Percentiles rank a stretch among this genome's conserved stretches.
Evolutionary conservation across 2,113 vertebrate genomes (phyloP).

Genomic region (Tupaia chinensis): DNA sequence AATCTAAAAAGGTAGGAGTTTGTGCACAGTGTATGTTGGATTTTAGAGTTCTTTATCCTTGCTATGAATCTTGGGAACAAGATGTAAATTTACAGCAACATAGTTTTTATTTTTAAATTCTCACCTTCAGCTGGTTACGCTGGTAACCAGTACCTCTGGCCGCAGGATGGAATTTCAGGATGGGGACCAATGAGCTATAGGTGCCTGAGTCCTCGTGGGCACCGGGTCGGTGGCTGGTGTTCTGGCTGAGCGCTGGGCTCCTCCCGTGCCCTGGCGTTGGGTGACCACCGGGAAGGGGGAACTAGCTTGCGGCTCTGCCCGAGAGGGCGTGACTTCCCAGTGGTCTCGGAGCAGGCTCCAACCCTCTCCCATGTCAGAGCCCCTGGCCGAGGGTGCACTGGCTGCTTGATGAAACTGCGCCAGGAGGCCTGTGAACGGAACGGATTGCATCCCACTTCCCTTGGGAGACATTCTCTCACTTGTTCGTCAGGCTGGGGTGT

Average conservation of each 20-base stretch:
- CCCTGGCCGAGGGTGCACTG: not conserved
- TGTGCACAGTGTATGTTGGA: not conserved
- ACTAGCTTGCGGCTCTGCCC: too few species aligned
- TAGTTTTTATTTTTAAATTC: conserved; percentile 11
- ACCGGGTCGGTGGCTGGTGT: not conserved
- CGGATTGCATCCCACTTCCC: not conserved
- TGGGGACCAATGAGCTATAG: not conserved
- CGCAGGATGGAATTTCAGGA: not conserved
- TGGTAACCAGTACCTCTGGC: not conserved
- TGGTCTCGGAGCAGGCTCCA: too few species aligned
- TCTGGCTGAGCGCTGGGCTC: not conserved
- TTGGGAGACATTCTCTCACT: conserved; percentile 45
- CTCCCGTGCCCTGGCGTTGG: not conserved
- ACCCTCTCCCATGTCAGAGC: not conserved
- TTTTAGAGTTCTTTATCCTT: not conserved
- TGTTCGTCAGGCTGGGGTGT: not conserved
- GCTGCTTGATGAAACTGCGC: not conserved
- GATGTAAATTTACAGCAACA: not conserved
- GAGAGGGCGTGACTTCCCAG: too few species aligned
- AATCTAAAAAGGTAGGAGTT: not conserved
- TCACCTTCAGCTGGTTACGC: not conserved
- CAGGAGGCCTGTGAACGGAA: not conserved
- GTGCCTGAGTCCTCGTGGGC: not conserved
- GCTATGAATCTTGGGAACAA: not conserved
- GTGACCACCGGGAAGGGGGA: not conserved